Evolutionary conservation across 2,113 vertebrate genomes (phyloP).

Genomic region (Clarias magur): DNA sequence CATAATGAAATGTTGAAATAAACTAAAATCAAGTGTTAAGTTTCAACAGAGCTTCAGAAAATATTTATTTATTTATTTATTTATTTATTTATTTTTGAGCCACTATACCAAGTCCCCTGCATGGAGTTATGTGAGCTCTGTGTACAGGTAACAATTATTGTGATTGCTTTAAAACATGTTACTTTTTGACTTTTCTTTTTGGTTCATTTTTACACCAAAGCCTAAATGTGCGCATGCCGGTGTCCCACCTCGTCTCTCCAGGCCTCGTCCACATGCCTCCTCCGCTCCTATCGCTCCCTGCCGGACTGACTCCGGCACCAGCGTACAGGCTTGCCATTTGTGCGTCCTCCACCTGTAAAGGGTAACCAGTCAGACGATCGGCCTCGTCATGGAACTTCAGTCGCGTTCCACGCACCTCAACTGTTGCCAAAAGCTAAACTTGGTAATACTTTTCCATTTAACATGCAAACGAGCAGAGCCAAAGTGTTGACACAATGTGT

Average conservation of each 20-base stretch:
- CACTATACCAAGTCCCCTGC: background rate
- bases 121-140: background rate
- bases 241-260: slow-evolving; percentile 88
- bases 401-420: background rate
- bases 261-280: slow-evolving; percentile 85
- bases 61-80: background rate
- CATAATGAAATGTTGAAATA: background rate
- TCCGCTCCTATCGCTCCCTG: slow-evolving; percentile 69
- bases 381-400: background rate
- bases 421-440: background rate
- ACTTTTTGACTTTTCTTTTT: background rate
- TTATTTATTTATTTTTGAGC: background rate
- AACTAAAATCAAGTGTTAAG: background rate
- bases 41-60: background rate
- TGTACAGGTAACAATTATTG: background rate
- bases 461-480: slow-evolving; percentile 12
- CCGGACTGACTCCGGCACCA: slow-evolving; percentile 82
- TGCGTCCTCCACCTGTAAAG: slow-evolving; percentile 85
- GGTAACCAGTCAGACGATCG: slow-evolving; percentile 46
- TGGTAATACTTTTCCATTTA: slow-evolving; percentile 9
- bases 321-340: slow-evolving; percentile 83
- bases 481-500: background rate
- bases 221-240: no score
- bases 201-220: background rate
- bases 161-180: background rate